Evolutionary conservation across 1,140 invertebrate genomes (phyloP), one percentile per base, ranked within the genome.

Genomic region (Carcinoscorpius rotundicauda): DNA sequence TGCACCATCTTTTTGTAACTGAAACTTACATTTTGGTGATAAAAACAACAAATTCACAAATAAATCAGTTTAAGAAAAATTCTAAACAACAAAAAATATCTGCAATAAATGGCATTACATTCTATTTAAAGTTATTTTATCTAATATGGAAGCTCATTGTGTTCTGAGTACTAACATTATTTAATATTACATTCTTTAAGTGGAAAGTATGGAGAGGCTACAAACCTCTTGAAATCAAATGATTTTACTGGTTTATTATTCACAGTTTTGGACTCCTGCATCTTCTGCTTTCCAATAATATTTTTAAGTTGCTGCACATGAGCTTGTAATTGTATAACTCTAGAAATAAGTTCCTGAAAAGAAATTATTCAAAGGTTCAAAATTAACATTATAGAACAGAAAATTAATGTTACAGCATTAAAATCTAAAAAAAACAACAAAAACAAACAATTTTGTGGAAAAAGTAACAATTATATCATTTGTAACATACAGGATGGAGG

Each of bases 161-260:
- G 29, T 29, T 29, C 29, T 29, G 2, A 29, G 29, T 29, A 29
- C 2, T 29, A 29, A 29, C 29, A 29, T 29, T 29, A 29, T 29
- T 29, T 29, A 29, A 29, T 29, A 29, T 29, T 29, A 29, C 6
- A 55, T 55, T 8, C 6, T 55, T 55, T 8, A 55, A n/a, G n/a
- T 55, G n/a, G 6, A n/a, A 55, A 55, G 6, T 55, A 8, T 8
- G 53, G 6, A 8, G 53, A 55, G 53, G 6, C 53, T 55, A 55
- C 6, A 55, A 8, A 55, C 53, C n/a, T 55, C n/a, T 55, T 55
- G n/a, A 55, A 55, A 55, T 55, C n/a, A n/a, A 55, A 55, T 55
- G 53, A n/a, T 55, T 55, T 55, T 6, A 8, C 53, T n/a, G 53
- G 6, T 55, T 55, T 55, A 55, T 55, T n/a, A 55, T 55, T 55